Conservation (phyloP, 2,888 invertebrate genomes). For the Nomada hirtipes region DNA sequence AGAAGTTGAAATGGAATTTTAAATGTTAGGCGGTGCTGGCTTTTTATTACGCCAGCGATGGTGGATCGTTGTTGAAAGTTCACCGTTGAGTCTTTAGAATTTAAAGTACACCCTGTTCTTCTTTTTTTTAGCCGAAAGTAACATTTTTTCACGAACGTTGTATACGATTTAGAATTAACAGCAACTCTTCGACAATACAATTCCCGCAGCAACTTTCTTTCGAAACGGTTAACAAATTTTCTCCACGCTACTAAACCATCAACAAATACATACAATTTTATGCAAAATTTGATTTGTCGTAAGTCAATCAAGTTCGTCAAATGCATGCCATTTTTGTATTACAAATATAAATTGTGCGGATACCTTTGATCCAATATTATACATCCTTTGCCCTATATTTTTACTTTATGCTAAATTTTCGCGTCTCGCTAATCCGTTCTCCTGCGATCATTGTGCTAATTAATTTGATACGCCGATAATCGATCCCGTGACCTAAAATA, state of each 20-base stretch:
- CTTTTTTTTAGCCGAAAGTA: not conserved
- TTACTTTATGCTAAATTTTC: too few relatives aligned
- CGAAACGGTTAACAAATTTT: not conserved
- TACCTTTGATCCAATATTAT: too few relatives aligned
- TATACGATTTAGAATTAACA: not conserved
- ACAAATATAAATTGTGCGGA: too few relatives aligned
- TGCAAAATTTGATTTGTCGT: too few relatives aligned
- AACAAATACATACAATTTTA: not conserved
- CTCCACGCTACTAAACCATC: too few relatives aligned
- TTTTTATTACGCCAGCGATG: conserved; percentile 19
- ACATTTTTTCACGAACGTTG: not conserved
- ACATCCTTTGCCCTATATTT: too few relatives aligned
- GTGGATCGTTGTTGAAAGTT: conserved; percentile 21
- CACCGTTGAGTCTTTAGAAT: not conserved
- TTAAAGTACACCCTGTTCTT: conserved; percentile 2
- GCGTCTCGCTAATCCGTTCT: too few relatives aligned
- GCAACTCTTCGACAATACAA: not conserved
- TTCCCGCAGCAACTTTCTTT: not conserved
- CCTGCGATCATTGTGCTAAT: too few relatives aligned
- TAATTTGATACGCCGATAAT: not conserved
- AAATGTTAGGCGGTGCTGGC: conserved; percentile 29
- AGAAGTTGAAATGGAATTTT: conserved; percentile 53
- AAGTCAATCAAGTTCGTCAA: too few relatives aligned
- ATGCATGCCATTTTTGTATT: too few relatives aligned
- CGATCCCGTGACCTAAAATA: not conserved